Evolutionary conservation across 1,140 invertebrate genomes (phyloP).

Genomic region (Drosophila rhopaloa): DNA sequence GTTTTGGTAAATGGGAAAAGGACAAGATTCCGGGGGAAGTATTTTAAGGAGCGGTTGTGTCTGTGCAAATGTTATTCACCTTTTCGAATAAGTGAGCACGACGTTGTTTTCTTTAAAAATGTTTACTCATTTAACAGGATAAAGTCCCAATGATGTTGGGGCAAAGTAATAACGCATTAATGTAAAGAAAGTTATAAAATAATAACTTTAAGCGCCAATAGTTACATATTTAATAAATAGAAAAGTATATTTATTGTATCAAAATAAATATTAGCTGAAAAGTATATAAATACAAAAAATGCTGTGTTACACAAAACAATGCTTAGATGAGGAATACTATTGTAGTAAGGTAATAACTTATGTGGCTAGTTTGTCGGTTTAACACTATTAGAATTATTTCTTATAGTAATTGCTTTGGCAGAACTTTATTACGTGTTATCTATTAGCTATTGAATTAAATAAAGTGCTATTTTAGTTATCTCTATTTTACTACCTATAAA

Average conservation of each 20-base stretch:
- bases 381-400: too few relatives aligned
- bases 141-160: neutral
- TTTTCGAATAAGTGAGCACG: neutral
- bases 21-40: neutral
- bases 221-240: neutral
- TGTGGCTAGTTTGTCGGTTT: too few relatives aligned
- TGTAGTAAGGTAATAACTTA: too few relatives aligned
- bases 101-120: slow-evolving; percentile 8
- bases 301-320: too few relatives aligned
- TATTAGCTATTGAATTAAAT: too few relatives aligned
- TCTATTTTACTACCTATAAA: too few relatives aligned
- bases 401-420: too few relatives aligned
- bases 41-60: slow-evolving; percentile 1
- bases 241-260: neutral
- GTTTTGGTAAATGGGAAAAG: neutral
- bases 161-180: neutral
- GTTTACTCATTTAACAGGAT: slow-evolving; percentile 11
- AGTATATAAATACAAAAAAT: too few relatives aligned
- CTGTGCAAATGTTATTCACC: slow-evolving; percentile 53
- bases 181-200: neutral
- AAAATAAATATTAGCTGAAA: neutral
- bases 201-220: too few relatives aligned
- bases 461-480: too few relatives aligned
- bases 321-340: too few relatives aligned
- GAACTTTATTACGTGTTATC: too few relatives aligned